Conservation (phyloP, 1,140 invertebrate genomes). For the Ceratosolen solmsi region DNA sequence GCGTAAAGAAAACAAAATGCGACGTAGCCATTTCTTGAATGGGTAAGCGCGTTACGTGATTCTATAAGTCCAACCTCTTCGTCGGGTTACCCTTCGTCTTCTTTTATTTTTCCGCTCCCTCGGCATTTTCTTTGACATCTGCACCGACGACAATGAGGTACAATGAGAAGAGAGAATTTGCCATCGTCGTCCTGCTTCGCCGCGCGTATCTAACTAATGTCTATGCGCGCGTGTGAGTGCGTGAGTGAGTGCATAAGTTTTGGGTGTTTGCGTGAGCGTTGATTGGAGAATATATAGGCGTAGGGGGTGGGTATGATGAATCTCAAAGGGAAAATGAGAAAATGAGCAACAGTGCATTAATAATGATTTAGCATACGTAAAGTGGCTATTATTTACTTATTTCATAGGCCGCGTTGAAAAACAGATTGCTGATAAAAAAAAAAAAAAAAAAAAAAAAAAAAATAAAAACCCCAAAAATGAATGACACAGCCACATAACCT, state of each 20-base stretch:
- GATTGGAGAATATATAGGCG: too few species aligned
- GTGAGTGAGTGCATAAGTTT: too few species aligned
- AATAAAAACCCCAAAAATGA: too few species aligned
- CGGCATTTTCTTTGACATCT: background rate
- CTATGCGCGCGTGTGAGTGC: too few species aligned
- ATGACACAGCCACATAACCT: background rate
- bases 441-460: too few species aligned
- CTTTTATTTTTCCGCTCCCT: background rate
- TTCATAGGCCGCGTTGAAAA: background rate
- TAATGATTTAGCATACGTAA: constrained; percentile 1
- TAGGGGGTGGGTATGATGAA: constrained; percentile 18
- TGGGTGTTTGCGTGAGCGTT: too few species aligned
- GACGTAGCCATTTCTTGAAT: constrained; percentile 16
- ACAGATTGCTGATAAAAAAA: background rate
- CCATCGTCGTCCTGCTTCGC: background rate
- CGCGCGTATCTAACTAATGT: too few species aligned
- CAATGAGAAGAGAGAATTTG: background rate
- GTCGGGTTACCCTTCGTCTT: background rate
- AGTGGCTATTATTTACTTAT: constrained; percentile 15
- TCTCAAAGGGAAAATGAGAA: constrained; percentile 29
- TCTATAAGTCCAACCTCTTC: constrained; percentile 10
- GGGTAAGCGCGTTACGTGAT: constrained; percentile 39
- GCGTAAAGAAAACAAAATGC: constrained; percentile 30
- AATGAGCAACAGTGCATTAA: constrained; percentile 1
- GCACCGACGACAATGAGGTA: background rate